phyloP scores from a whole-genome alignment of 2,113 vertebrate species.

The Noturus placidus region DNA sequence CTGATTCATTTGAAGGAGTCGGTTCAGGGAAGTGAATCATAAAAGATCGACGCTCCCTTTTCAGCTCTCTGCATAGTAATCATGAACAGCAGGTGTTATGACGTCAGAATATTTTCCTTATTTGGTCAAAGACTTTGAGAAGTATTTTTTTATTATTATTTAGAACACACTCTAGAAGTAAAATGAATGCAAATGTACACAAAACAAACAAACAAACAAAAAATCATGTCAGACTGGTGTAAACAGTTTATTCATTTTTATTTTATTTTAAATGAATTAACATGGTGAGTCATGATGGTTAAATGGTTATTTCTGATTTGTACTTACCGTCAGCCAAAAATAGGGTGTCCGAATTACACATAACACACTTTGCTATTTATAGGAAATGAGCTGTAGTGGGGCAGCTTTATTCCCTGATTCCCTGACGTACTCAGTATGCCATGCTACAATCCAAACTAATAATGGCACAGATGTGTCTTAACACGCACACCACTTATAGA shows the following conservation, averaged over 20 bases:
- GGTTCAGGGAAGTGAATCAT: not conserved
- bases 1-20: not conserved
- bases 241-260: not conserved
- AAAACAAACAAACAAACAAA: not conserved
- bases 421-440: not conserved
- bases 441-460: not conserved
- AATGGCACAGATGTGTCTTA: not conserved
- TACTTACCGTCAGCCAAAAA: not conserved
- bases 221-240: not conserved
- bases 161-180: not conserved
- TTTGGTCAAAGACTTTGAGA: not conserved
- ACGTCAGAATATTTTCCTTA: not conserved
- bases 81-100: not conserved
- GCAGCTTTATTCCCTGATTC: constrained; percentile 10
- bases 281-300: not conserved
- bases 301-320: not conserved
- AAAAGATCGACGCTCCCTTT: not conserved
- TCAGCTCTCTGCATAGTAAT: not conserved
- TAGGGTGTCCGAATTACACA: not conserved
- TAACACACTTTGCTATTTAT: constrained; percentile 36
- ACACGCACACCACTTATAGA: not conserved
- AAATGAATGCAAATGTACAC: not conserved
- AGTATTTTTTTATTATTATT: not conserved
- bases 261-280: not conserved
- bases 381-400: constrained; percentile 34